A percentile compares a stretch with the other conserved stretches of the same genome.
These are phyloP conservation scores for Bubo blakistoni DNA, from an alignment of 2,113 vertebrate genomes.

Conservation along the genomic window DNA sequence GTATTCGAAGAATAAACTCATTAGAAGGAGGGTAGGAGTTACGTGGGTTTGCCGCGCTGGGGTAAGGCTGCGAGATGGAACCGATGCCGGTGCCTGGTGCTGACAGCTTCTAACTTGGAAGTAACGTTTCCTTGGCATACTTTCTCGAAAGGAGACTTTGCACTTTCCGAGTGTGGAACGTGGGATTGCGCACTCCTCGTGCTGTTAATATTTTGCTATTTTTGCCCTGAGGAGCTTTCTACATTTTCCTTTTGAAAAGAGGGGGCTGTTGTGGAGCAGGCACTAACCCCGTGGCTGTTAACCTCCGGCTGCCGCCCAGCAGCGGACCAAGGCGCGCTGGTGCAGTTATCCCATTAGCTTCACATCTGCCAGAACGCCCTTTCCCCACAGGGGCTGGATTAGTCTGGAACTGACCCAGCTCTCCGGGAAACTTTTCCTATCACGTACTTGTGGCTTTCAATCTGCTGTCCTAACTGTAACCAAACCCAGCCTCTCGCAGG, in stretches of 20 bases:
- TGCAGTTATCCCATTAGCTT: not conserved
- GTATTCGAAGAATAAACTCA: accelerated
- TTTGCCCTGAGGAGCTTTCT: not conserved
- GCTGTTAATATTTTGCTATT: not conserved
- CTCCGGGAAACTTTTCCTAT: not conserved
- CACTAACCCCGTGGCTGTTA: accelerated
- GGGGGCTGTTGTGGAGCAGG: not conserved
- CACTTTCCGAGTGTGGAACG: accelerated
- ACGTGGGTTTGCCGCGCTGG: not conserved
- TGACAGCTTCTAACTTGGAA: not conserved
- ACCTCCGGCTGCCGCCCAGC: not conserved
- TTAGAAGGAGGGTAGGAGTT: not conserved
- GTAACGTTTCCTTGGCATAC: accelerated
- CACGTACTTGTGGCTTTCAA: not conserved
- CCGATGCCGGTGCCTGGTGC: not conserved
- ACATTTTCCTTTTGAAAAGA: accelerated
- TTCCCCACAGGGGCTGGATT: slow-evolving; percentile 40
- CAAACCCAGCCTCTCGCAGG: not conserved
- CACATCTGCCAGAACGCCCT: slow-evolving; percentile 10
- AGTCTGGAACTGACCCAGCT: slow-evolving; percentile 38
- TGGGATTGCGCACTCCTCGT: not conserved
- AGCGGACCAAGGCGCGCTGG: not conserved
- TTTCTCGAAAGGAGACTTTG: not conserved
- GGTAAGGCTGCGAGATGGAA: not conserved
- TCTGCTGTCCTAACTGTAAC: not conserved